A percentile compares a stretch with the other conserved stretches of the same genome.
Evolutionary conservation across 2,797 vertebrate genomes (phyloP).

Genomic region (Nyctalus aviator): DNA sequence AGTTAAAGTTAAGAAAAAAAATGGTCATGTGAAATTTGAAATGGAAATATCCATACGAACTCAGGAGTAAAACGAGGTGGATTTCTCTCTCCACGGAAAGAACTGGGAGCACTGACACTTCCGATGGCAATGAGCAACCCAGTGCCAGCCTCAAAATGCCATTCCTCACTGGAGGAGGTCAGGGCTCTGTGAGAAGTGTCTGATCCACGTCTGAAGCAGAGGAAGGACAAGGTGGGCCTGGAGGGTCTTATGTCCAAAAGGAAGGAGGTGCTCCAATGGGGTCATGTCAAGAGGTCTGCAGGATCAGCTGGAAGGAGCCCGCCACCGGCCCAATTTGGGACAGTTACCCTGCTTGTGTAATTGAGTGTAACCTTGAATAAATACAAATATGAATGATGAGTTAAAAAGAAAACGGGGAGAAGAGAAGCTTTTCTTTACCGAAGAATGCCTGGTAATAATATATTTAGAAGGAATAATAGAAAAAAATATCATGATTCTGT

Average conservation of each 20-base stretch:
- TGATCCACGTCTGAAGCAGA: background rate
- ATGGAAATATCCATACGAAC: background rate
- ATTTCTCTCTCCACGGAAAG: background rate
- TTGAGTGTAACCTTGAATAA: constrained; percentile 1
- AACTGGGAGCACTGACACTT: background rate
- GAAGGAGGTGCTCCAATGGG: background rate
- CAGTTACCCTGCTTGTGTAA: background rate
- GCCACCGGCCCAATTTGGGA: background rate
- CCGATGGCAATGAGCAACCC: background rate
- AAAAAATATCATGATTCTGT: background rate
- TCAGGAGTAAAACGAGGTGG: background rate
- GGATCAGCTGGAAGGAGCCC: background rate
- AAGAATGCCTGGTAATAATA: background rate
- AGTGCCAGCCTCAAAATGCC: background rate
- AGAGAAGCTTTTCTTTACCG: background rate
- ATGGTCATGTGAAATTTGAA: constrained; percentile 6
- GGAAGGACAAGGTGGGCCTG: background rate
- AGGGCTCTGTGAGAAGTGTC: background rate
- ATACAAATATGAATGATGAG: constrained; percentile 37
- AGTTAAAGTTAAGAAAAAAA: background rate
- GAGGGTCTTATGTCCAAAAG: background rate
- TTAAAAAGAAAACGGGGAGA: background rate
- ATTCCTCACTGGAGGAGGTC: background rate
- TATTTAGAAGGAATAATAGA: background rate
- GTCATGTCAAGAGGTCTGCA: background rate